phyloP scores from a whole-genome alignment of 2,113 vertebrate genomes.

The Zapus hudsonius region DNA sequence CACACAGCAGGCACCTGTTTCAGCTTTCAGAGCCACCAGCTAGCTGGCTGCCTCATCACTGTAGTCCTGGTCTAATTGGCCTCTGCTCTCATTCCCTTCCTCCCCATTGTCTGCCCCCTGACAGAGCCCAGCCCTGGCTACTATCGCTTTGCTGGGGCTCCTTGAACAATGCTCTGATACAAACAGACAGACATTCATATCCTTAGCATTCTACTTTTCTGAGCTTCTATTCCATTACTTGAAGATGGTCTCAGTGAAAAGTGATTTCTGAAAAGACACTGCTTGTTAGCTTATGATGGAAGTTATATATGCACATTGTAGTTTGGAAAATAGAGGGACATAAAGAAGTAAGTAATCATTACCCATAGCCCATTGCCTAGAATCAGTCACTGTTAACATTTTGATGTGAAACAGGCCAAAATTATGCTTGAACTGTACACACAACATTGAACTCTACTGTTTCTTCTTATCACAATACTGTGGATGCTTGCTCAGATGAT shows the following conservation, averaged over 20 bases:
- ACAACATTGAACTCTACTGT: background rate
- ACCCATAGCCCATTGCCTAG: background rate
- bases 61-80: background rate
- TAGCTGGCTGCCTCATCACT: background rate
- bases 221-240: background rate
- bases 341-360: conserved; percentile 41
- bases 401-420: conserved; percentile 21
- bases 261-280: background rate
- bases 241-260: background rate
- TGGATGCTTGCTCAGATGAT: background rate
- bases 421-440: background rate
- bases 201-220: background rate
- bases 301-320: background rate
- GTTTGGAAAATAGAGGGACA: background rate
- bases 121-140: background rate
- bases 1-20: background rate
- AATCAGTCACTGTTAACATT: conserved; percentile 23
- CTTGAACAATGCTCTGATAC: background rate
- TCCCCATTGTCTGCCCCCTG: background rate
- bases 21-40: background rate
- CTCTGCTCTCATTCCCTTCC: background rate
- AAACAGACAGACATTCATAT: background rate
- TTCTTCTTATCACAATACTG: background rate
- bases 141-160: background rate
- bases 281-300: conserved; percentile 17